Evolutionary conservation across 2,888 invertebrate genomes (phyloP), one percentile per base, ranked within the genome.

Genomic region (Apoda limacodes): DNA sequence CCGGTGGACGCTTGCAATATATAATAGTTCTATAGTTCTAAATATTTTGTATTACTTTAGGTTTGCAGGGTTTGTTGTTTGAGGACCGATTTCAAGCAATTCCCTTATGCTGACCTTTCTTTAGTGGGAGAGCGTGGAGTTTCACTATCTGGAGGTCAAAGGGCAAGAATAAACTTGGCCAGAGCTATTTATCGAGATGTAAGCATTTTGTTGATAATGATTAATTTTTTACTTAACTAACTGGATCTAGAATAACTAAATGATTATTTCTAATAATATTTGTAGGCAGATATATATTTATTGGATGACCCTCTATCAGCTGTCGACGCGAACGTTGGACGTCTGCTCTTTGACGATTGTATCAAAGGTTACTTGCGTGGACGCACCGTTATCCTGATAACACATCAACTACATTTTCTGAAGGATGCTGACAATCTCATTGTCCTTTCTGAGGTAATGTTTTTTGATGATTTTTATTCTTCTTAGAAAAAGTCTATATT

Each of bases 301-400:
- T 58, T 93, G 36, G 92, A 93, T 50, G 93, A 93, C 61, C 93
- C 93, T 0, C 68, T 93, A 20, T 90, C 90, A 22, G 92, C 92
- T 0, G 92, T 93, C 5, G 93, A 93, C 52, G 82, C 89, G 0
- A 85, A 87, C 42, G 92, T 93, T 0, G 89, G 89, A 3, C 82
- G 86, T 27, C 89, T 90, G 51, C 70, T 93, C 43, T 93, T 92
- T 62, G 85, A 90, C 41, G 85, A 87, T 55, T 93, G 92, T 57
- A 86, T 92, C 48, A 76, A 66, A 42, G 85, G 85, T 1, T 83
- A 84, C 54, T 74, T 93, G 37, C 81, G 82, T 4, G 82, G 86
- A 42, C 89, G 90, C 57, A 89, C 90, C 1, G 82, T 90, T 24
- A 83, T 95, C 36, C 83, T 95, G 13, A 90, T 93, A 39, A 95